Percentiles rank a stretch among this genome's conserved stretches.
Conservation (phyloP, 2,888 invertebrate species). For the Metopia argyrocephala region DNA sequence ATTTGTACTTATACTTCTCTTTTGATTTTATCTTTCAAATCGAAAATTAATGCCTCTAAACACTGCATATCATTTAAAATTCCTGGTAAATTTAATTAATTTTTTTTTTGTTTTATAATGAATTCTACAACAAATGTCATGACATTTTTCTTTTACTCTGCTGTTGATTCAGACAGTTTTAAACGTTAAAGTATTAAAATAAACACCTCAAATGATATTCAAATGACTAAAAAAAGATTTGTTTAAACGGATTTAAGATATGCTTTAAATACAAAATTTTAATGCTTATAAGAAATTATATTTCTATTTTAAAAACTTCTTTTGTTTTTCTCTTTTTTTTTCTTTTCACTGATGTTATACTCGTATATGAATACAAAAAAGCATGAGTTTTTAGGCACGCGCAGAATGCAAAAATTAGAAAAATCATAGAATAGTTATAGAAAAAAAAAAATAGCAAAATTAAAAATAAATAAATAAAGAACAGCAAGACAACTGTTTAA, state of each 20-base stretch:
- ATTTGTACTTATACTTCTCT: not conserved
- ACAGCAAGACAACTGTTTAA: conserved; percentile 59
- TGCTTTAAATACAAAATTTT: conserved; percentile 16
- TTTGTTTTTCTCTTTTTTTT: not conserved
- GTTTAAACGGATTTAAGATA: conserved; percentile 31
- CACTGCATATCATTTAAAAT: not conserved
- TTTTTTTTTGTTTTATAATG: not conserved
- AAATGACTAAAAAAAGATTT: conserved; percentile 38
- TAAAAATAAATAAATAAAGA: conserved; percentile 29
- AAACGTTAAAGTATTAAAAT: not conserved
- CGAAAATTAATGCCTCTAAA: not conserved
- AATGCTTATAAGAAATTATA: not conserved
- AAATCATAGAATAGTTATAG: not conserved
- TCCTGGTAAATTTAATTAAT: not conserved
- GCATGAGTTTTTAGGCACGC: conserved; percentile 56
- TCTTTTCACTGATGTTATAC: conserved; percentile 7
- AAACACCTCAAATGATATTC: conserved; percentile 45
- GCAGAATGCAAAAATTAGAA: conserved; percentile 42
- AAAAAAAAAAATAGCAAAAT: too few species aligned
- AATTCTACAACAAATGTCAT: conserved; percentile 22
- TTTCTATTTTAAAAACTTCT: conserved; percentile 39
- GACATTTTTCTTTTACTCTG: conserved; percentile 14
- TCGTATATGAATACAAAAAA: conserved; percentile 54
- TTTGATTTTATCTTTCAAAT: not conserved
- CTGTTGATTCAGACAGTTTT: not conserved